phyloP scores from a whole-genome alignment of 64 coral and sea anemone species.

The Montipora sp. region DNA sequence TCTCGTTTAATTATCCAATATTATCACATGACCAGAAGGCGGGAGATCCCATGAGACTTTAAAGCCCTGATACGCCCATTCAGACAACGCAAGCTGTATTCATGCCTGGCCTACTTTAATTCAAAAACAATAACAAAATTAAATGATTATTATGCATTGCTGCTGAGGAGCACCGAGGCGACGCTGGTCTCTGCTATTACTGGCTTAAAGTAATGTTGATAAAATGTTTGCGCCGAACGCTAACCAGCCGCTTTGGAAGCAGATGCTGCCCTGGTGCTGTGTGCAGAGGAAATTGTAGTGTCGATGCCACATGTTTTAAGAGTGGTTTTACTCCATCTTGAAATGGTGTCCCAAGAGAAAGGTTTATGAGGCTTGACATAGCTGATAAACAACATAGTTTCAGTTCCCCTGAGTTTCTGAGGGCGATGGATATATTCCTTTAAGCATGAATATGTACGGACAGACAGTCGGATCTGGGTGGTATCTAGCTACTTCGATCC shows the following conservation, averaged over 20 bases:
- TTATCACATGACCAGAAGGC: no score
- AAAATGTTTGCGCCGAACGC: not conserved
- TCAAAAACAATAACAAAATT: not conserved
- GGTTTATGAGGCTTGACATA: slow-evolving; percentile 26
- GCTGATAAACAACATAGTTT: slow-evolving; percentile 30
- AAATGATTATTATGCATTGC: not conserved
- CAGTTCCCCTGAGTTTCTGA: not conserved
- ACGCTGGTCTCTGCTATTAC: not conserved
- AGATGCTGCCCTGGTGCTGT: not conserved
- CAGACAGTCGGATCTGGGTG: not conserved
- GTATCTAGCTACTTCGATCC: not conserved
- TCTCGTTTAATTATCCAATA: no score
- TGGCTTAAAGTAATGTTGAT: not conserved
- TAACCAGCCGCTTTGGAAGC: not conserved
- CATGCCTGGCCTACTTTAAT: not conserved
- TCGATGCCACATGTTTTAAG: not conserved
- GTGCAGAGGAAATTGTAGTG: no score
- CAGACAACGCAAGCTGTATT: not conserved
- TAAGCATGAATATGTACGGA: not conserved
- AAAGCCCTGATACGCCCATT: not conserved
- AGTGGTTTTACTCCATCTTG: slow-evolving; percentile 23
- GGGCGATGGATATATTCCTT: not conserved
- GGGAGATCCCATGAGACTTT: not conserved
- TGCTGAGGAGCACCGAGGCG: not conserved
- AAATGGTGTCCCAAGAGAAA: slow-evolving; percentile 34